Conservation (phyloP, 1,140 invertebrate genomes). For the Ladona fulva region DNA sequence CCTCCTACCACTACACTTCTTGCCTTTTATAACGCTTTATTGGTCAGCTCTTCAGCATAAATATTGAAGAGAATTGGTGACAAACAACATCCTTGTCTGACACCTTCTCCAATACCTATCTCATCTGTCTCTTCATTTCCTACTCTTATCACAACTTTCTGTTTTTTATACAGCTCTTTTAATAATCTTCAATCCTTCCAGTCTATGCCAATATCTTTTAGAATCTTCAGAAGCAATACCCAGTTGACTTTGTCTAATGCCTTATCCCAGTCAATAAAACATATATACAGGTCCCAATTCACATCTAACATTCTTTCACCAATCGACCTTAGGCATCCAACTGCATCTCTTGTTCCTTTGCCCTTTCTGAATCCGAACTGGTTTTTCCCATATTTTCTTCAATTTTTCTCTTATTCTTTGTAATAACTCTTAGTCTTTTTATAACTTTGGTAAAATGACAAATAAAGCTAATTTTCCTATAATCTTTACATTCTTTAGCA, state of each 20-base stretch:
- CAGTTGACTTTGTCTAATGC: neutral
- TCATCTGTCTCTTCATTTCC: neutral
- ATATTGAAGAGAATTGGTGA: too few species aligned
- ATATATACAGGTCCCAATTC: neutral
- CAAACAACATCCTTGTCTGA: too few species aligned
- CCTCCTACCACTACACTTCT: too few species aligned
- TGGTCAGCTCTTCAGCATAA: too few species aligned
- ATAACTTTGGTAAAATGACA: neutral
- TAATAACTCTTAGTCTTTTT: neutral
- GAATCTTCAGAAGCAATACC: neutral
- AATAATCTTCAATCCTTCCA: neutral
- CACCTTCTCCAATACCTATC: too few species aligned
- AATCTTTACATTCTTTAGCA: neutral
- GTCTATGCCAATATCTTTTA: neutral
- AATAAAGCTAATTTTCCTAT: neutral
- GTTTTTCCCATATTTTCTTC: neutral
- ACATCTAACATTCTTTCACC: neutral
- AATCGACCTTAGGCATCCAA: neutral
- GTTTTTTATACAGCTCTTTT: neutral
- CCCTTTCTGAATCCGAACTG: too few species aligned
- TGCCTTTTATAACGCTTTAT: too few species aligned
- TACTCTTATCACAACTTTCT: neutral
- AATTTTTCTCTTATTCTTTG: neutral
- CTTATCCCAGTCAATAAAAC: neutral
- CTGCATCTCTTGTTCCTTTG: neutral